Percentiles rank a stretch among this genome's conserved stretches.
These are phyloP conservation scores for Echeneis naucrates DNA, from an alignment of 2,797 vertebrate genomes.

Conservation along the genomic window DNA sequence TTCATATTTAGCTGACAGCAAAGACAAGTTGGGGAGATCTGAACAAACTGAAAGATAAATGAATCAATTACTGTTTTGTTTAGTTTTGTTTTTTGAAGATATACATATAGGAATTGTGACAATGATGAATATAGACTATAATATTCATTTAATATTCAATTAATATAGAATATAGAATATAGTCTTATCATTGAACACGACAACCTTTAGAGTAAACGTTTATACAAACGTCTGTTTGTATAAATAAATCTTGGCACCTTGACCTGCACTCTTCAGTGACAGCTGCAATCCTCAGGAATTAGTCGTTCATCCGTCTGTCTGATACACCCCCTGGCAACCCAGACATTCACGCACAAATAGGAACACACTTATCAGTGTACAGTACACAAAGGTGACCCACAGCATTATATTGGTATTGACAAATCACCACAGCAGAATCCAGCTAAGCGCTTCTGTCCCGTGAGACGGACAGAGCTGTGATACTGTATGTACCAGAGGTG, in stretches of 20 bases:
- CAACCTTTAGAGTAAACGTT: neutral
- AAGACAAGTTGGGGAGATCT: neutral
- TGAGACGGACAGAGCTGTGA: slow-evolving; percentile 11
- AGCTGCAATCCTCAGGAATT: slow-evolving; percentile 15
- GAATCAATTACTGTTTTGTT: too few species aligned
- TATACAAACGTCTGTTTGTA: neutral
- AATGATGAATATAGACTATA: neutral
- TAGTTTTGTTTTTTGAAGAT: too few species aligned
- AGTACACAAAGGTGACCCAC: slow-evolving; percentile 48
- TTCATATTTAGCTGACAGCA: neutral
- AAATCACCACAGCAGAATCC: slow-evolving; percentile 42
- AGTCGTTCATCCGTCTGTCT: slow-evolving; percentile 8
- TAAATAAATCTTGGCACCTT: slow-evolving; percentile 7
- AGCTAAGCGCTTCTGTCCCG: slow-evolving; percentile 65
- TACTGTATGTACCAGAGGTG: slow-evolving; percentile 51
- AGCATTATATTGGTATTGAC: slow-evolving; percentile 48
- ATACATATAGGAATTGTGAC: neutral
- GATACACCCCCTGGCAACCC: slow-evolving; percentile 20
- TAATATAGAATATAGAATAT: too few species aligned
- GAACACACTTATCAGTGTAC: slow-evolving; percentile 2
- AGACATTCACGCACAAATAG: slow-evolving; percentile 19
- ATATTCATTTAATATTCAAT: too few species aligned
- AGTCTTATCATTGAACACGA: too few species aligned
- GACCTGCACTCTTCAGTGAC: slow-evolving; percentile 1
- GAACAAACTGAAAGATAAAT: neutral